phyloP scores from a whole-genome alignment of 2,888 invertebrate species.

The Lepidocyrtinus sp. region DNA sequence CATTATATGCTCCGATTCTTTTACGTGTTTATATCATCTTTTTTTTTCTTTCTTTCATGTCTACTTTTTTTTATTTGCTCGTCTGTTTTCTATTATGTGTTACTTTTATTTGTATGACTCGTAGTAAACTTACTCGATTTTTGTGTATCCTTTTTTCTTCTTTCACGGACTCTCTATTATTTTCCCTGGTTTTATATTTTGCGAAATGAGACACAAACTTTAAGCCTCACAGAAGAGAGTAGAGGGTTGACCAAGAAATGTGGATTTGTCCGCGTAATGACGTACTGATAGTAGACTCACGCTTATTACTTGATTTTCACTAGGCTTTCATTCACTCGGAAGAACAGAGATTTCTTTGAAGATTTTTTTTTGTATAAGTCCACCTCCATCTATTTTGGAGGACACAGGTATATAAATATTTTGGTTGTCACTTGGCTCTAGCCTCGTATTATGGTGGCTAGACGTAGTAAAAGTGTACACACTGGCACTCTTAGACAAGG shows the following conservation, averaged over 20 bases:
- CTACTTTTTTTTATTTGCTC: conserved; percentile 26
- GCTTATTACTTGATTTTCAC: too few species aligned
- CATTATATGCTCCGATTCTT: conserved; percentile 36
- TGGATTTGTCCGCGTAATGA: not conserved
- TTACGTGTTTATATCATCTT: conserved; percentile 30
- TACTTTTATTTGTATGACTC: conserved; percentile 51
- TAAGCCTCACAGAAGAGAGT: not conserved
- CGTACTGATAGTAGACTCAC: too few species aligned
- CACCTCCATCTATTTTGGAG: too few species aligned
- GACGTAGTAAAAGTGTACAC: not conserved
- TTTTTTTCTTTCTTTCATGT: too few species aligned
- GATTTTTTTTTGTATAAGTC: too few species aligned
- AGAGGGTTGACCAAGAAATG: conserved; percentile 36
- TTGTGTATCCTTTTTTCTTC: conserved; percentile 28
- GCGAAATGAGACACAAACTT: not conserved
- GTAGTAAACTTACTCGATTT: conserved; percentile 49
- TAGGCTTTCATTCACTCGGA: too few species aligned
- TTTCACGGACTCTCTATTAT: conserved; percentile 1
- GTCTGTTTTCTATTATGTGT: conserved; percentile 35
- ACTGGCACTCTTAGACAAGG: not conserved
- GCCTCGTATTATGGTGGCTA: too few species aligned
- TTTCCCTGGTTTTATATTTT: conserved; percentile 11
- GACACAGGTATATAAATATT: too few species aligned
- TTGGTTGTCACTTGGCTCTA: too few species aligned
- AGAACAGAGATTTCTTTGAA: too few species aligned